These are phyloP conservation scores for Periophthalmus modestus DNA, from an alignment of 2,113 vertebrate genomes.

Conservation along the genomic window DNA sequence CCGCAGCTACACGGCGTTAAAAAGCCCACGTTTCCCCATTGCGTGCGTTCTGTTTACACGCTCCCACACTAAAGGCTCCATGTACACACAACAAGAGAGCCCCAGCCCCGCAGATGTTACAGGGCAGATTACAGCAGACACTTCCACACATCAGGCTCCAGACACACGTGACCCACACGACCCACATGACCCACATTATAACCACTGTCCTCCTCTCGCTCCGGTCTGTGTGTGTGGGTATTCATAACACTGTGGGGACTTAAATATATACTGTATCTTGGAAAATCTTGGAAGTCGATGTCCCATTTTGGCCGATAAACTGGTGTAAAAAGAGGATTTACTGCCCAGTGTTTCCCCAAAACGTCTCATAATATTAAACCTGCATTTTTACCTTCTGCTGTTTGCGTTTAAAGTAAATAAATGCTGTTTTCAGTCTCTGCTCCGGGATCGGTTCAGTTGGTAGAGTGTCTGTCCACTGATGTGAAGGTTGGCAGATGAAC, in stretches of 20 bases:
- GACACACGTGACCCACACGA: slow-evolving; percentile 37
- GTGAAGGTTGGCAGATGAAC: too few species aligned
- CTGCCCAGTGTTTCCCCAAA: too few species aligned
- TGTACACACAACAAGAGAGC: slow-evolving; percentile 32
- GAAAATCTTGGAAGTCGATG: too few species aligned
- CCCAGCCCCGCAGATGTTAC: slow-evolving; percentile 33
- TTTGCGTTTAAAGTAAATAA: too few species aligned
- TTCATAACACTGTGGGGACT: background rate
- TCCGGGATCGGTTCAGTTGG: too few species aligned
- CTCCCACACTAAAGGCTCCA: slow-evolving; percentile 16
- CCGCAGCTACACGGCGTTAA: slow-evolving; percentile 55
- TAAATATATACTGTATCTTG: background rate
- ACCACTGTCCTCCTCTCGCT: background rate
- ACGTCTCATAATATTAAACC: too few species aligned
- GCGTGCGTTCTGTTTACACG: slow-evolving; percentile 9
- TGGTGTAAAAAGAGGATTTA: too few species aligned
- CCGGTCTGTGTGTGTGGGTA: slow-evolving; percentile 14
- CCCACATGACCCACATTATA: slow-evolving; percentile 29
- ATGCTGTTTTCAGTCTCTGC: too few species aligned
- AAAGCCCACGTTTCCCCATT: slow-evolving; percentile 37
- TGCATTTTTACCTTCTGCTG: too few species aligned
- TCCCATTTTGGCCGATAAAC: too few species aligned
- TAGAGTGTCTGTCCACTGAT: too few species aligned
- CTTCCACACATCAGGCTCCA: slow-evolving; percentile 16
- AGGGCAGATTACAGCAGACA: slow-evolving; percentile 34